Conservation (phyloP, 2,113 vertebrate species). For the Indicator maculatus region DNA sequence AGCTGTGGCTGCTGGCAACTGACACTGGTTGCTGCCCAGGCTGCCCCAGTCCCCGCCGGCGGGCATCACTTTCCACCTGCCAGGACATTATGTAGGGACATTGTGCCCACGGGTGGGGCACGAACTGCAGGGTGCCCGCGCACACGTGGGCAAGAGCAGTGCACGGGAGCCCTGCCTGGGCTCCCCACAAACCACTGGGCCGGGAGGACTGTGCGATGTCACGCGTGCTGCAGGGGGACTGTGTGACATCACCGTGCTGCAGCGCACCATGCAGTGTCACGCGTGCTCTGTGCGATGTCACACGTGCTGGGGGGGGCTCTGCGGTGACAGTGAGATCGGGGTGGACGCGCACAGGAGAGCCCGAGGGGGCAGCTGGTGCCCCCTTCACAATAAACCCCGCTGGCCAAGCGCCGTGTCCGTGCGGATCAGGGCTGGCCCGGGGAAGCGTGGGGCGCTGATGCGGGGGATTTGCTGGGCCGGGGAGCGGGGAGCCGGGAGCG, state of each 20-base stretch:
- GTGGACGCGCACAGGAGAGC: no score
- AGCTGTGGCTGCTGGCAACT: slow-evolving; percentile 78
- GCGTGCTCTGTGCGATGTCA: neutral
- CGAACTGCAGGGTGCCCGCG: fast-evolving
- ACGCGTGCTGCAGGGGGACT: no score
- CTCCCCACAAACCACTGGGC: fast-evolving
- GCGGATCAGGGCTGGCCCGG: no score
- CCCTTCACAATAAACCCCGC: neutral
- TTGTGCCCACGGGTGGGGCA: fast-evolving
- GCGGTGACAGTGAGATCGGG: no score
- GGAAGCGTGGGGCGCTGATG: neutral
- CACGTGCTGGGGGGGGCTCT: fast-evolving
- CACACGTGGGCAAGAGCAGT: neutral
- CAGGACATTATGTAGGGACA: neutral
- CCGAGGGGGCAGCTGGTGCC: no score
- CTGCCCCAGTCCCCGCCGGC: neutral
- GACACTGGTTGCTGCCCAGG: slow-evolving; percentile 53
- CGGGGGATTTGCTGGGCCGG: neutral
- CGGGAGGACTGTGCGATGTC: neutral
- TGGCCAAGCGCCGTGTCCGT: neutral
- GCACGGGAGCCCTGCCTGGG: fast-evolving
- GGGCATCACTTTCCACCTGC: neutral
- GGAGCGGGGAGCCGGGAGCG: neutral
- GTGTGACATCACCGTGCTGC: neutral
- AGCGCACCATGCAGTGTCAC: neutral